Evolutionary conservation across 2,888 invertebrate species (phyloP).

Genomic region (Trachelus tabidus): DNA sequence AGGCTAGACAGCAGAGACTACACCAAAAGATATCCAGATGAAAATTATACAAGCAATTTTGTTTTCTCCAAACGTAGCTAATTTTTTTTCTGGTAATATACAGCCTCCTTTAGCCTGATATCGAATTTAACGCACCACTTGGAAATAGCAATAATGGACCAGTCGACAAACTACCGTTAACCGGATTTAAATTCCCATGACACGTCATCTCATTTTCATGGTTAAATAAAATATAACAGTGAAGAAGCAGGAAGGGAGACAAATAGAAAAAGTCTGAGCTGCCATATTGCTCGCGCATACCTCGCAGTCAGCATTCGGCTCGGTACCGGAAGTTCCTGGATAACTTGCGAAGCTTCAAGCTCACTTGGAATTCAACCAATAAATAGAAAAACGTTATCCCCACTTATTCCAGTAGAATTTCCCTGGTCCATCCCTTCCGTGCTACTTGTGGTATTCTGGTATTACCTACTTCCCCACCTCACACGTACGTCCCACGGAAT

Average conservation of each 20-base stretch:
- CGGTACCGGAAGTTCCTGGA: background rate
- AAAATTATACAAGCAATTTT: background rate
- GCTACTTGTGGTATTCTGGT: background rate
- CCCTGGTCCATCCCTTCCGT: background rate
- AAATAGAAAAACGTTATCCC: background rate
- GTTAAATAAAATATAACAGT: background rate
- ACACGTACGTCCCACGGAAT: background rate
- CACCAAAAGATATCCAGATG: background rate
- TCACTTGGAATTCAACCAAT: background rate
- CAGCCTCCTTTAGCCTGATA: background rate
- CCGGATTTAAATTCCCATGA: too few relatives aligned
- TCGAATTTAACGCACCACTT: background rate
- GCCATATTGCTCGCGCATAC: background rate
- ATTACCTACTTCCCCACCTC: background rate
- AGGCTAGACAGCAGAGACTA: background rate
- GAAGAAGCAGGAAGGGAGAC: too few relatives aligned
- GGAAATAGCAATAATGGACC: background rate
- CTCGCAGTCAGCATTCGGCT: background rate
- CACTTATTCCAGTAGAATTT: background rate
- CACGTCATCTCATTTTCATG: background rate
- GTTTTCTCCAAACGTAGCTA: background rate
- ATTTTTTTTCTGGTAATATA: background rate
- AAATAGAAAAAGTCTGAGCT: background rate
- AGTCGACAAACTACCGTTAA: too few relatives aligned
- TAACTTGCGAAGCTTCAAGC: background rate